phyloP scores from a whole-genome alignment of 1,140 invertebrate species.

The Drosophila tropicalis region DNA sequence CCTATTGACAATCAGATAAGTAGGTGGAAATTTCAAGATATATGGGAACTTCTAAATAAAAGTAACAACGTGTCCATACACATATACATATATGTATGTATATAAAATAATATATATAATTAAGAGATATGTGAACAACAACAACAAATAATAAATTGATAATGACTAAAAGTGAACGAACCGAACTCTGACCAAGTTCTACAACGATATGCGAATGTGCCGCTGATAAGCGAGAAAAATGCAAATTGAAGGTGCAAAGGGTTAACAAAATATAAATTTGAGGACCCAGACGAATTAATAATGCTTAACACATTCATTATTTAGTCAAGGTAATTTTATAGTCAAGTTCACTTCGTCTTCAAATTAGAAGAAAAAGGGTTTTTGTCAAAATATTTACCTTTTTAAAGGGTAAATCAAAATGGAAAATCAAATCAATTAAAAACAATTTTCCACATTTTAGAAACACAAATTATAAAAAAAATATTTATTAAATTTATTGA shows the following conservation, averaged over 20 bases:
- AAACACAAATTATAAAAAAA: too few relatives aligned
- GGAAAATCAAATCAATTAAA: too few relatives aligned
- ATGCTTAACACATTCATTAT: neutral
- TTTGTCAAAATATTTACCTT: too few relatives aligned
- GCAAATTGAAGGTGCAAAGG: neutral
- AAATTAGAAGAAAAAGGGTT: too few relatives aligned
- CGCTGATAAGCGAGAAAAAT: neutral
- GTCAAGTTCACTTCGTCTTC: too few relatives aligned
- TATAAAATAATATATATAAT: neutral
- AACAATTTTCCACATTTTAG: too few relatives aligned
- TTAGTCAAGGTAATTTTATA: neutral
- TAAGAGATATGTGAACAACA: neutral
- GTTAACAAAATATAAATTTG: neutral
- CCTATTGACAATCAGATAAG: conserved; percentile 48
- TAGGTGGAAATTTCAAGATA: conserved; percentile 39
- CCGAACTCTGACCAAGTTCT: conserved; percentile 1
- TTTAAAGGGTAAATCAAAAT: too few relatives aligned
- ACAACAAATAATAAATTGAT: conserved; percentile 3
- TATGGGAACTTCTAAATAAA: neutral
- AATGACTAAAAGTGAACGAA: conserved; percentile 3
- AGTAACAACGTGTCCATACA: neutral
- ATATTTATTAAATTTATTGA: too few relatives aligned
- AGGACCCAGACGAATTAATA: neutral
- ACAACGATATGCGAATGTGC: neutral
- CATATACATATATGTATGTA: neutral